These are phyloP conservation scores for Molanna angustata DNA, from an alignment of 2,888 invertebrate species.

Conservation along the genomic window DNA sequence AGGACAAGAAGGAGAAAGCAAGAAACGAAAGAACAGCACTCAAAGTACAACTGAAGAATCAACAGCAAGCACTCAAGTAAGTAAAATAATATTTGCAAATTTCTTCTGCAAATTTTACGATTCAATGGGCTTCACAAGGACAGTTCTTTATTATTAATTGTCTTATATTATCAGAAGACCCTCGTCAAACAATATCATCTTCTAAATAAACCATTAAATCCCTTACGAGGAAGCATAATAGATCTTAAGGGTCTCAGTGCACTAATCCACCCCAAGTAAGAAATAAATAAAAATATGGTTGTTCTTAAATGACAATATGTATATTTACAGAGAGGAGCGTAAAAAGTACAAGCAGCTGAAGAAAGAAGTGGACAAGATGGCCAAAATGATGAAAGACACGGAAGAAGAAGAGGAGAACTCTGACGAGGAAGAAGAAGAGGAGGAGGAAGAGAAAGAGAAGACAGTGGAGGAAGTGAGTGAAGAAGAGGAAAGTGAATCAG, in stretches of 20 bases:
- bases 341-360: constrained; percentile 79
- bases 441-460: constrained; percentile 47
- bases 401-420: constrained; percentile 69
- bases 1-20: constrained; percentile 73
- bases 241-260: no score
- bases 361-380: constrained; percentile 90
- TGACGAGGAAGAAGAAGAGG: constrained; percentile 57
- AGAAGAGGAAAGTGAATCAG: constrained; percentile 56
- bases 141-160: no score
- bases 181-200: no score
- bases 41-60: constrained; percentile 78
- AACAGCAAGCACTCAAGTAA: constrained; percentile 70
- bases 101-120: no score
- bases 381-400: constrained; percentile 78
- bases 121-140: no score
- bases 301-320: no score
- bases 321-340: constrained; percentile 63
- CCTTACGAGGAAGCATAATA: no score
- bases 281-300: no score
- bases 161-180: no score
- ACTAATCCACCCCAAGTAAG: no score
- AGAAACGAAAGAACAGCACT: constrained; percentile 75
- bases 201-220: no score
- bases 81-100: constrained; percentile 37
- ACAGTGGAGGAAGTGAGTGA: constrained; percentile 41